Conservation (phyloP, 1,140 invertebrate genomes). For the Ylistrum balloti region DNA sequence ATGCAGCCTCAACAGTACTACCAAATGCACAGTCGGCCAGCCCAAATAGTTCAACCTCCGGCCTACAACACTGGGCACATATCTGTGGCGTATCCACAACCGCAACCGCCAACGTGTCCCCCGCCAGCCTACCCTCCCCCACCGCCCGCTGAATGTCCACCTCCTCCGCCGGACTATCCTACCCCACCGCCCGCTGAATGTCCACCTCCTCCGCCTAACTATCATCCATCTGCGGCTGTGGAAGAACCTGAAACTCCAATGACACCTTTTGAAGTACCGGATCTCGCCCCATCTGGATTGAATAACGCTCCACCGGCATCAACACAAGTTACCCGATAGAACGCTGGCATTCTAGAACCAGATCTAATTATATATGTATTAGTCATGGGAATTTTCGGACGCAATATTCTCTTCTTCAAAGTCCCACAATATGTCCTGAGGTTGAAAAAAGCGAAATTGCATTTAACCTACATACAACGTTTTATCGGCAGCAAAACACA, state of each 20-base stretch:
- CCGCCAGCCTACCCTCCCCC: neutral
- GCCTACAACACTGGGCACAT: neutral
- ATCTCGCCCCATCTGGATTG: neutral
- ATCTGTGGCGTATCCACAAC: neutral
- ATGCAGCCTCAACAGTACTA: neutral
- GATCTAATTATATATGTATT: too few species aligned
- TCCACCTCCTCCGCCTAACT: neutral
- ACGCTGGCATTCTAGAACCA: too few species aligned
- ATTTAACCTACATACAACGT: too few species aligned
- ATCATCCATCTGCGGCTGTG: neutral
- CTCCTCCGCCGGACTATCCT: neutral
- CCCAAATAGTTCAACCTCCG: neutral
- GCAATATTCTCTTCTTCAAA: too few species aligned
- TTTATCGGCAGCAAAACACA: too few species aligned
- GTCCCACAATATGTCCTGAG: too few species aligned
- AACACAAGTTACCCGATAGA: too few species aligned
- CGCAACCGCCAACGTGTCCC: neutral
- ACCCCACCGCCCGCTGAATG: neutral
- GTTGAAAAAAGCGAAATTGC: too few species aligned
- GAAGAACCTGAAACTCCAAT: neutral
- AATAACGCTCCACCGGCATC: neutral
- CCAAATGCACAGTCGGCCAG: neutral
- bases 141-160: neutral
- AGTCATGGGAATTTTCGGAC: too few species aligned
- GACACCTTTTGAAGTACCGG: neutral